Percentiles rank a stretch among this genome's conserved stretches.
These are phyloP conservation scores for Galaxias olidus DNA, from an alignment of 2,797 vertebrate genomes.

Conservation along the genomic window DNA sequence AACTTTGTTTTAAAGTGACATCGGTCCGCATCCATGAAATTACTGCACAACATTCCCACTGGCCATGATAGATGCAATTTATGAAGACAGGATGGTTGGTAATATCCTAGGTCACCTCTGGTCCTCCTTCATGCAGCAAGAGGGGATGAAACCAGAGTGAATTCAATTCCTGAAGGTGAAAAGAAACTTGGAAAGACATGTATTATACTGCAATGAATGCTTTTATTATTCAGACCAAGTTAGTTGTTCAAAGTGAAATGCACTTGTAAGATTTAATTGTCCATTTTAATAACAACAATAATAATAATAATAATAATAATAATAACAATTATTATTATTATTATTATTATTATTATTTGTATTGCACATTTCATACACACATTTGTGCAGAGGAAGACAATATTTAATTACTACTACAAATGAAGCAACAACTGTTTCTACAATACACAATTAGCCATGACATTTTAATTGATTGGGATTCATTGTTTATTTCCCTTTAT, in stretches of 20 bases:
- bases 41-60: neutral
- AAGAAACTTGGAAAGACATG: neutral
- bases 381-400: conserved; percentile 5
- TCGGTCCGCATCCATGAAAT: neutral
- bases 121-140: neutral
- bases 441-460: conserved; percentile 21
- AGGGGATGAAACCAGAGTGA: neutral
- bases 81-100: conserved; percentile 10
- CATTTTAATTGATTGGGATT: no score
- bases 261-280: no score
- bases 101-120: neutral
- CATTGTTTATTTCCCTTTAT: no score
- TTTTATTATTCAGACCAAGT: no score
- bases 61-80: conserved; percentile 7
- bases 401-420: conserved; percentile 42
- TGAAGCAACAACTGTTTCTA: conserved; percentile 34
- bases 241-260: no score
- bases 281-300: no score
- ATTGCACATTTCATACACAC: no score
- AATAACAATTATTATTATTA: no score
- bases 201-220: no score
- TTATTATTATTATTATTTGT: no score
- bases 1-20: neutral
- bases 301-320: no score
- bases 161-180: neutral